phyloP scores from a whole-genome alignment of 2,888 invertebrate species.

The Spilarctia lutea region DNA sequence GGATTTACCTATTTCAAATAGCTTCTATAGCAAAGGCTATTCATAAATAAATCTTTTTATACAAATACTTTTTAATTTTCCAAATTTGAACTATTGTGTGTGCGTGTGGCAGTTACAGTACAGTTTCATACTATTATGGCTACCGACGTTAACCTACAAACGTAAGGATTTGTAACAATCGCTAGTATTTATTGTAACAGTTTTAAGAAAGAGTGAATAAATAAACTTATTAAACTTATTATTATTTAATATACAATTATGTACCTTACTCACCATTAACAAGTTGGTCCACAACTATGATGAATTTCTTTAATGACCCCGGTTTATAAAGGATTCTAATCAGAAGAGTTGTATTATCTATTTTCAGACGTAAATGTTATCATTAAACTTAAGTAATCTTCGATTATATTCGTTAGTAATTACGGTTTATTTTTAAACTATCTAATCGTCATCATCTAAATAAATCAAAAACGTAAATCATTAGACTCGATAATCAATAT shows the following conservation, averaged over 20 bases:
- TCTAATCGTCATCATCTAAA: background rate
- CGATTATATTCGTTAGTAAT: background rate
- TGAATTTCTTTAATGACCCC: background rate
- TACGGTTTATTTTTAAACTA: background rate
- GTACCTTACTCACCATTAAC: background rate
- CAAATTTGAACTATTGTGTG: background rate
- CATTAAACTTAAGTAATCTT: background rate
- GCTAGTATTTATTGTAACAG: too few relatives aligned
- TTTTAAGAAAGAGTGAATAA: too few relatives aligned
- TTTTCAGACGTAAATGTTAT: background rate
- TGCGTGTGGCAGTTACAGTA: too few relatives aligned
- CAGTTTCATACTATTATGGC: too few relatives aligned
- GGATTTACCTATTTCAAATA: background rate
- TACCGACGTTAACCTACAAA: too few relatives aligned
- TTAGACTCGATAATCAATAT: background rate
- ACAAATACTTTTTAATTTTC: background rate
- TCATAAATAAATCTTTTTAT: background rate
- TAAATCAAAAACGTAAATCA: background rate
- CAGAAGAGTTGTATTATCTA: background rate
- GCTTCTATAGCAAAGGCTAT: background rate
- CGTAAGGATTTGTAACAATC: too few relatives aligned
- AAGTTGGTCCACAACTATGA: background rate
- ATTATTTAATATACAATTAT: background rate
- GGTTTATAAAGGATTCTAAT: background rate
- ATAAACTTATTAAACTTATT: too few relatives aligned